Evolutionary conservation across 2,888 invertebrate genomes (phyloP), one percentile per base, ranked within the genome.

Genomic region (Drosophila incognita): DNA sequence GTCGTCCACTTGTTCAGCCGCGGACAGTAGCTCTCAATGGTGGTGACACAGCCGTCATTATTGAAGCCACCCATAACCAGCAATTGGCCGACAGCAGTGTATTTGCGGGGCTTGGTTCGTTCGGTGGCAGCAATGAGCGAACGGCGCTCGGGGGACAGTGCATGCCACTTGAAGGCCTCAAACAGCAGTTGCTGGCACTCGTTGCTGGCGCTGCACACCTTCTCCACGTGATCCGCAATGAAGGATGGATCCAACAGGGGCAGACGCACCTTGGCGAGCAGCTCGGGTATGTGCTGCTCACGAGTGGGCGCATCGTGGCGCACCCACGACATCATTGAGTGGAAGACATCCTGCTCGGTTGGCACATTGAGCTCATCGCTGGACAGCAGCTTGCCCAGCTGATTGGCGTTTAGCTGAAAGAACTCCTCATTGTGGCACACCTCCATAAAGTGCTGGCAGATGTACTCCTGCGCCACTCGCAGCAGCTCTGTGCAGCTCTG

Each of bases 91-190:
- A 0, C 0, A 6, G 15, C 15, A 2, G 98, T 98, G 0, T 98
- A 97, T 91, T 98, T 98, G 60, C 99, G 94, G 0, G 98, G 98
- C 79, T 96, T 95, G 0, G 98, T 98, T 75, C 98, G 95, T 73
- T 96, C 95, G 24, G 96, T 96, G 85, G 7, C 7, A 46, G 96
- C 95, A 83, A 97, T 94, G 76, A 96, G 94, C 11, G 96, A 94
- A 52, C 98, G 94, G 54, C 98, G 94, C 90, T 98, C 98, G 46
- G 15, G 0, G 0, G 98, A 98, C 74, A 98, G 93, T 36, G 98
- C 94, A 92, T 98, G 98, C 95, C 98, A 98, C 90, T 98, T 98
- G 77, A 98, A 95, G 15, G 98, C 98, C 93, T 98, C 98, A 96
- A 98, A 97, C 61, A 99, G 96, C 61, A 98, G 94, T 70, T 97